A percentile compares a stretch with the other conserved stretches of the same genome.
Conservation (phyloP, 2,113 vertebrate species). For the Epinephelus lanceolatus region DNA sequence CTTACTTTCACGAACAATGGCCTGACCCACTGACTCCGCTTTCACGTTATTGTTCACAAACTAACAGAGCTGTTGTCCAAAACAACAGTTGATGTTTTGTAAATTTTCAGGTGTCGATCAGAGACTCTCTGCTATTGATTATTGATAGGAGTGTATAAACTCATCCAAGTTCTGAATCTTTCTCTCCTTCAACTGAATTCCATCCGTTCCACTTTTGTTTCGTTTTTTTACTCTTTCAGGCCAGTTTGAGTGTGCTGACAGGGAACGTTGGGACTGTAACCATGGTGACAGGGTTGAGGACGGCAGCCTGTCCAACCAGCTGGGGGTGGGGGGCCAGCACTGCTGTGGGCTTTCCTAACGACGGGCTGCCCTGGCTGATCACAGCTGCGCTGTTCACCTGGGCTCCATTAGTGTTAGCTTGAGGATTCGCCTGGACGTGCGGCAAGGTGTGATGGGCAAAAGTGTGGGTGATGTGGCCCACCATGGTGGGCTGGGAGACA, state of each 20-base stretch:
- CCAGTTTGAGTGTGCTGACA: slow-evolving; percentile 95
- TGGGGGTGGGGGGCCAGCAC: slow-evolving; percentile 89
- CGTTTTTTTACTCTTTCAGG: slow-evolving; percentile 76
- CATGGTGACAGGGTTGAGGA: slow-evolving; percentile 97
- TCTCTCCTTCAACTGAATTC: not conserved
- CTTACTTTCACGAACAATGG: slow-evolving; percentile 66
- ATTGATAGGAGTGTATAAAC: slow-evolving; percentile 40
- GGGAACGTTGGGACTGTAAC: slow-evolving; percentile 96
- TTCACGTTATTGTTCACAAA: slow-evolving; percentile 40
- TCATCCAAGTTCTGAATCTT: slow-evolving; percentile 17
- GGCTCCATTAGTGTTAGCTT: slow-evolving; percentile 74
- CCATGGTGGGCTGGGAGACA: slow-evolving; percentile 90
- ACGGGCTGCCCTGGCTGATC: slow-evolving; percentile 84
- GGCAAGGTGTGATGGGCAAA: slow-evolving; percentile 88
- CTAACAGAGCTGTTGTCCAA: slow-evolving; percentile 34
- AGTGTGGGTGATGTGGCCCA: slow-evolving; percentile 95
- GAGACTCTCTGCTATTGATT: slow-evolving; percentile 39
- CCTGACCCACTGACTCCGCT: slow-evolving; percentile 44
- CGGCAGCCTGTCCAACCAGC: slow-evolving; percentile 92
- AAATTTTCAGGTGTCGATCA: slow-evolving; percentile 10
- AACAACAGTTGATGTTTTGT: slow-evolving; percentile 12
- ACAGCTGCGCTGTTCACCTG: slow-evolving; percentile 88
- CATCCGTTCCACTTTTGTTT: not conserved
- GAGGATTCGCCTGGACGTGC: slow-evolving; percentile 72
- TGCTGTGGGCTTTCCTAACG: slow-evolving; percentile 87